Evolutionary conservation across 2,888 invertebrate genomes (phyloP).

Genomic region (Sipunculus nudus): DNA sequence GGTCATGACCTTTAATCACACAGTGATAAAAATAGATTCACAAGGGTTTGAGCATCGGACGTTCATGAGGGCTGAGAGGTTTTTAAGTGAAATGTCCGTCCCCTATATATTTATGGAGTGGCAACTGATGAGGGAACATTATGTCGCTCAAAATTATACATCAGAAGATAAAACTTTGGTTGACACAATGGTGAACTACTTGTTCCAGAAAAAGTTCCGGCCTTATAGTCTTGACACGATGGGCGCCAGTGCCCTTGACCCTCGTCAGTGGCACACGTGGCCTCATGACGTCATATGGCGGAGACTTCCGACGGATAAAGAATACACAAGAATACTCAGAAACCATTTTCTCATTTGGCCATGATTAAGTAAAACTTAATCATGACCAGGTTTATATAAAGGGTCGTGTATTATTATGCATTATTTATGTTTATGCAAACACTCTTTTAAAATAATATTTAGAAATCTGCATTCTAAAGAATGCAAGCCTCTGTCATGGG

Average conservation of each 20-base stretch:
- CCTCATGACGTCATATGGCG: constrained; percentile 42
- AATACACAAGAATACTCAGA: constrained; percentile 19
- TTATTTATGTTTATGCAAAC: too few relatives aligned
- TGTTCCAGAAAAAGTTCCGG: constrained; percentile 19
- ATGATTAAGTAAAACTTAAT: too few relatives aligned
- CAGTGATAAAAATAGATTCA: constrained; percentile 21
- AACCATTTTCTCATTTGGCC: constrained; percentile 38
- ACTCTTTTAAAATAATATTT: too few relatives aligned
- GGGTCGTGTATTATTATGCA: too few relatives aligned
- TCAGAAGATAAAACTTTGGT: constrained; percentile 21
- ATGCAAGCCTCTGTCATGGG: too few relatives aligned
- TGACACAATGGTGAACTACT: constrained; percentile 25
- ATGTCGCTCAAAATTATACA: constrained; percentile 7
- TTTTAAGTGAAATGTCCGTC: constrained; percentile 25
- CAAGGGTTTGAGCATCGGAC: constrained; percentile 33
- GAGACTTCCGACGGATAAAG: constrained; percentile 8
- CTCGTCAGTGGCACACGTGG: constrained; percentile 32
- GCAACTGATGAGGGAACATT: constrained; percentile 29
- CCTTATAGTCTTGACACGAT: constrained; percentile 23
- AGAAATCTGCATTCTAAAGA: too few relatives aligned
- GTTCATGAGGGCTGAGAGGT: constrained; percentile 24
- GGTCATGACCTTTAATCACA: constrained; percentile 9
- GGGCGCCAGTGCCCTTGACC: constrained; percentile 23
- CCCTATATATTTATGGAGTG: constrained; percentile 43
- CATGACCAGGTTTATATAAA: too few relatives aligned